Evolutionary conservation across 2,113 vertebrate species (phyloP).

Genomic region (Casuarius casuarius): DNA sequence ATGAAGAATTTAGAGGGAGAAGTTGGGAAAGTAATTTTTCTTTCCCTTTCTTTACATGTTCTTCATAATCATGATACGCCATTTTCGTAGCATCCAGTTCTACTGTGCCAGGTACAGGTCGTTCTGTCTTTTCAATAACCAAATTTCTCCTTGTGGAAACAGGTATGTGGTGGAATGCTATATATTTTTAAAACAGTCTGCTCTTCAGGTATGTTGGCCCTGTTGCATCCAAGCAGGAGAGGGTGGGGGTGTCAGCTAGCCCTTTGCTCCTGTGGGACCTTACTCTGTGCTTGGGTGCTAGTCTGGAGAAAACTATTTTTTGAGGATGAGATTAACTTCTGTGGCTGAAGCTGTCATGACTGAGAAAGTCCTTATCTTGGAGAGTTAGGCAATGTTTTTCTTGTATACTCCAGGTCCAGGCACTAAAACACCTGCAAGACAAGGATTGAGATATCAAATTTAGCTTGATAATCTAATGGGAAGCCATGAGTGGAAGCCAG

Average conservation of each 20-base stretch:
- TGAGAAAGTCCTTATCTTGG: neutral
- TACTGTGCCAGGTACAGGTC: fast-evolving
- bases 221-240: neutral
- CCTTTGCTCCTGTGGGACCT: neutral
- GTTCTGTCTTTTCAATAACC: too few relatives aligned
- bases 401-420: neutral
- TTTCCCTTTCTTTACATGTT: neutral
- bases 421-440: neutral
- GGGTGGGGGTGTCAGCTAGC: too few relatives aligned
- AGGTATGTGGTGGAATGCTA: too few relatives aligned
- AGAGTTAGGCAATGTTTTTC: neutral
- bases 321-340: neutral
- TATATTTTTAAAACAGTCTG: neutral
- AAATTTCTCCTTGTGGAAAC: too few relatives aligned
- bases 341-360: neutral
- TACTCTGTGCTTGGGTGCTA: neutral
- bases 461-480: neutral
- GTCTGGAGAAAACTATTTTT: neutral
- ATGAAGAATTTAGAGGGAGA: too few relatives aligned
- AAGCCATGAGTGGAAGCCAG: neutral
- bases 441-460: neutral
- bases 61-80: fast-evolving
- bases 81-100: neutral
- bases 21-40: neutral
- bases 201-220: neutral